These are phyloP conservation scores for Magallana nippona DNA, from an alignment of 2,888 invertebrate genomes.

Conservation along the genomic window DNA sequence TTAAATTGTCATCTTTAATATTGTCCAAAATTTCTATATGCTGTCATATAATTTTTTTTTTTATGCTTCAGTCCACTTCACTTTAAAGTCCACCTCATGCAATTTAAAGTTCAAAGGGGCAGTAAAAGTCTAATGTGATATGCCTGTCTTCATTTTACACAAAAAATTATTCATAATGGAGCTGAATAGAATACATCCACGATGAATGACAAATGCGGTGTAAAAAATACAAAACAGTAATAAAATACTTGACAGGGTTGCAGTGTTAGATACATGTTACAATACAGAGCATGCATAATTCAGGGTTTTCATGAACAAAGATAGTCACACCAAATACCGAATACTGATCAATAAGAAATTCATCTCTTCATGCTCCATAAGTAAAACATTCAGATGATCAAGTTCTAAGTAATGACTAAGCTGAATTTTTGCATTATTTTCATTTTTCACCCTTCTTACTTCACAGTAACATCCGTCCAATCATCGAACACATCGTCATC, in stretches of 20 bases:
- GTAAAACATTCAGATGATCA: too few species aligned
- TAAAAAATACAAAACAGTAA: background rate
- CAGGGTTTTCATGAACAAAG: background rate
- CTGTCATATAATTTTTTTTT: background rate
- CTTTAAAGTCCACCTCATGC: slow-evolving; percentile 7
- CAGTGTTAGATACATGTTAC: background rate
- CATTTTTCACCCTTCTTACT: background rate
- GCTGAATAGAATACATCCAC: background rate
- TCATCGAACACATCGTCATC: slow-evolving; percentile 36
- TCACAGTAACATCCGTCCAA: background rate
- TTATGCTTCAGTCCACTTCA: background rate
- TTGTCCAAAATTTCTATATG: background rate
- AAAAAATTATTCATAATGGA: background rate
- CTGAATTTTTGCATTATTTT: too few species aligned
- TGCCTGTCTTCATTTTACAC: background rate
- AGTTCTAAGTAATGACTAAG: too few species aligned
- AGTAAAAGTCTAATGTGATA: background rate
- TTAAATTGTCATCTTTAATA: background rate
- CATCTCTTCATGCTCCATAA: too few species aligned
- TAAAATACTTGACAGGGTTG: background rate
- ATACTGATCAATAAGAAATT: background rate
- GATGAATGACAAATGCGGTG: background rate
- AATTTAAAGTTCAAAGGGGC: background rate
- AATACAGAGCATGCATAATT: slow-evolving; percentile 20
- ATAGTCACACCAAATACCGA: background rate